Base-by-base conservation (phyloP, 2,797 vertebrate genomes). In the Tachyglossus aculeatus region DNA sequence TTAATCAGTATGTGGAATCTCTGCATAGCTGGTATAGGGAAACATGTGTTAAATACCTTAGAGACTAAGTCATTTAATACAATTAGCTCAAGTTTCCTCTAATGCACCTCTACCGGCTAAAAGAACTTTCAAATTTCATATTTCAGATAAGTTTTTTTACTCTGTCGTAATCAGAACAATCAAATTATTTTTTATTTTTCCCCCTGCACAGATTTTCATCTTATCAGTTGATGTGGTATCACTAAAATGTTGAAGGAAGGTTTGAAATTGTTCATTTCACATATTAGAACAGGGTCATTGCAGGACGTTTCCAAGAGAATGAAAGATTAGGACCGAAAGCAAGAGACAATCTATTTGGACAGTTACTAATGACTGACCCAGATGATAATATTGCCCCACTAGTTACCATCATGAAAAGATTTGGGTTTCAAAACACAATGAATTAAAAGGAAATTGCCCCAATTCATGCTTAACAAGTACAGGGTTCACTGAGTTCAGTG, bases 111-210 rank as follows among this genome's bases (percentile, higher is more conserved):
- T 65, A 57, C 45, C 65, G 31, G 16, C 1, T 0, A 39, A 47
- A 21, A 38, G 70, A 39, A 19, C 40, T 19, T 48, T 45, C 66
- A 37, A 52, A 52, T 54, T 9, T 0, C 65, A 60, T 78, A 64
- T 7, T 22, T 24, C 58, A 68, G 55, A 13, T 48, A 59, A 36
- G 33, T 58, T 16, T 12, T n/a, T 65, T 41, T 52, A 14, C 67
- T 57, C 43, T 47, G 73, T 52, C 21, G 55, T 56, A 78, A 40
- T 82, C 55, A 71, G 71, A 70, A 73, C 67, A 76, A 43, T 43
- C 40, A 27, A 24, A 48, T 48, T 48, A 48, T 27, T 11, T 5
- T 19, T 48, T 48, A 31, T 29, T 18, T 14, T 31, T 18, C 27
- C 12, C 25, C 18, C 45, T 19, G 31, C 45, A 29, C 45, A 31